Evolutionary conservation across 2,797 vertebrate species (phyloP), one percentile per base, ranked within the genome.

Genomic region (Salarias fasciatus): DNA sequence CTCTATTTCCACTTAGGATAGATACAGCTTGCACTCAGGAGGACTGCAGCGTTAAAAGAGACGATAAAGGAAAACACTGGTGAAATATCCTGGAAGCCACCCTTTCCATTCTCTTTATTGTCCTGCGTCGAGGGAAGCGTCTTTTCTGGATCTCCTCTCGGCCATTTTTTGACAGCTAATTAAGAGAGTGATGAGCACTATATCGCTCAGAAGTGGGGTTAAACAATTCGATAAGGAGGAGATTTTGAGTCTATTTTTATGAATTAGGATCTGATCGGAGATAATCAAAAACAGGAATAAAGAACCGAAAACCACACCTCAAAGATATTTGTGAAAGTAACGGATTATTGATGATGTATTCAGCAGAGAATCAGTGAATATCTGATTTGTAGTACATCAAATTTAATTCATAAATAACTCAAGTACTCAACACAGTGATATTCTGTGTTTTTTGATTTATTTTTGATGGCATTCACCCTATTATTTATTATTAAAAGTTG

Each of bases 81-180:
- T 64, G 65, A 85, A 75, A 89, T 84, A 87, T 90, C 81, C 82
- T 82, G 63, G 83, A 89, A 86, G 83, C 75, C 78, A 48, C 29
- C 64, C 48, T 46, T 75, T 52, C 55, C 48, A 35, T 63, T 60
- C 72, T 77, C 71, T 72, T 72, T 57, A 42, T 64, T 81, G 64
- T 84, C 66, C 69, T 52, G 78, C 51, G 73, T 86, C 88, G 77
- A 70, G 86, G 84, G 86, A 90, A 82, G 71, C 69, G 72, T 88
- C 75, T 87, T 85, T 91, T 88, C 69, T 85, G 76, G 83, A 90
- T 80, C 77, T 84, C 83, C 88, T 91, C 77, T 80, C 4, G 81
- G 91, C 88, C 83, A 87, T 83, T 79, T 73, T 90, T 54, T 92
- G 91, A 91, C 90, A 92, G 88, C 90, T 91, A 89, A 92, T 91